phyloP scores from a whole-genome alignment of 2,888 invertebrate genomes.

The Glaucopsyche alexis region DNA sequence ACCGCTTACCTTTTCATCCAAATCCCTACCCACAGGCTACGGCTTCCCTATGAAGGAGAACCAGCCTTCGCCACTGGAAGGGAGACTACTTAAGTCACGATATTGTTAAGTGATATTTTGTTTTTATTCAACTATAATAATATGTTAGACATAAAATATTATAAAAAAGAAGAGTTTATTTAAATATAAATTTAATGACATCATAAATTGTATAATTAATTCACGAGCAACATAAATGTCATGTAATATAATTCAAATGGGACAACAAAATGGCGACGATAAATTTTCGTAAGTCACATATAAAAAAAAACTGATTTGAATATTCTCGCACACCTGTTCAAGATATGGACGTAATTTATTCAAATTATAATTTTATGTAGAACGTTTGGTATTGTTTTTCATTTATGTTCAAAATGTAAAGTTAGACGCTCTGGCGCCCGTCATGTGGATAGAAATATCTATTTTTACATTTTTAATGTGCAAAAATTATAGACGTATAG shows the following conservation, averaged over 20 bases:
- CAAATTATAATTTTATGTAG: conserved; percentile 6
- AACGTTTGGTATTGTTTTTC: neutral
- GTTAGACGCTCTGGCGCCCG: conserved; percentile 3
- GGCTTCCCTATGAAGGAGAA: too few relatives aligned
- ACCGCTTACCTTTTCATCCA: too few relatives aligned
- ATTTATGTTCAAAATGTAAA: neutral
- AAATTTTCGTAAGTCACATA: conserved; percentile 28
- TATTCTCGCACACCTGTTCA: conserved; percentile 51
- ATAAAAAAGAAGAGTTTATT: neutral
- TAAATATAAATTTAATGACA: neutral
- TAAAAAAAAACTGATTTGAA: conserved; percentile 40
- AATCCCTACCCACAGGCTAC: too few relatives aligned
- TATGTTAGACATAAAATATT: neutral
- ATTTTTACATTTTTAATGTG: neutral
- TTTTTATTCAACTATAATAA: neutral
- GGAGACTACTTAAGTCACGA: neutral
- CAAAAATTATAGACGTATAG: too few relatives aligned
- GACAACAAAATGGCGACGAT: conserved; percentile 28
- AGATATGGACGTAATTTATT: conserved; percentile 18
- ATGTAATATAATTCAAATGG: conserved; percentile 17
- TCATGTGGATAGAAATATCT: neutral
- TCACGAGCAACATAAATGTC: neutral
- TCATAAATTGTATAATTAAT: neutral
- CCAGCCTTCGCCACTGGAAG: too few relatives aligned
- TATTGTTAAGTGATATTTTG: neutral